Base-by-base conservation (phyloP, 2,797 vertebrate species). In the Acanthopagrus latus region DNA sequence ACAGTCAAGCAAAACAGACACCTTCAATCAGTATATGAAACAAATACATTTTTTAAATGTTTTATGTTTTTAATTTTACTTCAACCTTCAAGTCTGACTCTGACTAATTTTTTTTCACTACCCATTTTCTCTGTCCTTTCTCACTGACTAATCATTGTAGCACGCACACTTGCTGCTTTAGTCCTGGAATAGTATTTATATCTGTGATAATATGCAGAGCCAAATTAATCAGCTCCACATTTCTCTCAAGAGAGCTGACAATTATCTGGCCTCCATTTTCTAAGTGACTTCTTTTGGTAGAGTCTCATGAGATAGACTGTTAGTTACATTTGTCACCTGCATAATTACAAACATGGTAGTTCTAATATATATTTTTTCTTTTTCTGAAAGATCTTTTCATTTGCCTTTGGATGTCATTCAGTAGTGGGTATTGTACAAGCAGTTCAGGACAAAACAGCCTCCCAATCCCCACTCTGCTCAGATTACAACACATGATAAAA, bases 241-340 rank as follows among this genome's bases (percentile, higher is more conserved):
- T 59, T 25, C 54, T 80, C 64, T 64, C 64, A 23, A 48, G 44
- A 76, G 33, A 51, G 23, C 51, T 20, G 63, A 76, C 44, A 65
- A 58, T 71, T 55, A 57, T 63, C 44, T 71, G 43, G 51, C 58
- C 38, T 46, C 56, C 43, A 50, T 50, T 73, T 67, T 60, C 20
- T 33, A 41, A 48, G 10, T 56, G 38, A 73, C 57, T 67, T 50
- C 8, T 66, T 43, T 51, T 46, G 29, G n/a, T 58, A 46, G n/a
- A 46, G 20, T 73, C 72, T 50, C 20, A 44, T 65, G 55, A 60
- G 43, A 20, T 20, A 44, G 27, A 48, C 25, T 20, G 57, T 41
- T 48, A 12, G 33, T 52, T 38, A 54, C 58, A 54, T 60, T 17
- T 62, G 13, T 11, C 18, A 20, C 33, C 5, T 27, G 23, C 8